These are phyloP conservation scores for Zaprionus bogoriensis DNA, from an alignment of 2,888 invertebrate genomes.

Conservation along the genomic window DNA sequence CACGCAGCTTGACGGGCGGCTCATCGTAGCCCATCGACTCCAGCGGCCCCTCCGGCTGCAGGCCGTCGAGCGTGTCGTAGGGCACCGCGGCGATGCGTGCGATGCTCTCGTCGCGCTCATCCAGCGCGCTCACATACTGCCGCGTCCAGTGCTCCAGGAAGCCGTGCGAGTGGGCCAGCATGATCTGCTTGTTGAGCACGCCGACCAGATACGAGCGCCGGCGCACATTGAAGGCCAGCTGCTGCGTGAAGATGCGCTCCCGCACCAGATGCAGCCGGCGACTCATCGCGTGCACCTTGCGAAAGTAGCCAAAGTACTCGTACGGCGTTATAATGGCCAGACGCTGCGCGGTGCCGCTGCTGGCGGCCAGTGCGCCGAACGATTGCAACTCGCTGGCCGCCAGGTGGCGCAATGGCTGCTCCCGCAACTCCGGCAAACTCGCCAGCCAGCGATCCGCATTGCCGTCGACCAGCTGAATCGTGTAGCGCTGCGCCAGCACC, in stretches of 20 bases:
- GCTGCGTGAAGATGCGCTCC: constrained; percentile 70
- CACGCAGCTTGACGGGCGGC: constrained; percentile 14
- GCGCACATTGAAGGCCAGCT: constrained; percentile 67
- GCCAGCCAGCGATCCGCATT: constrained; percentile 54
- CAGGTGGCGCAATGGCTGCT: constrained; percentile 41
- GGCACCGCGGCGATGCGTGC: constrained; percentile 32
- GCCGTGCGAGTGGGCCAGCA: constrained; percentile 56
- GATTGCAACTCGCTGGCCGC: constrained; percentile 58
- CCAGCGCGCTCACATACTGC: constrained; percentile 58
- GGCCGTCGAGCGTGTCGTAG: constrained; percentile 40
- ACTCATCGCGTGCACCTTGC: constrained; percentile 53
- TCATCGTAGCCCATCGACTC: constrained; percentile 20
- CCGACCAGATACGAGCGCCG: constrained; percentile 65
- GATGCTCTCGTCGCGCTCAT: constrained; percentile 53
- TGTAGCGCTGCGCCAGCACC: constrained; percentile 58
- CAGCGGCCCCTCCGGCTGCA: constrained; percentile 16
- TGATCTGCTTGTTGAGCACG: constrained; percentile 59
- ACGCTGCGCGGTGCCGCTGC: constrained; percentile 39
- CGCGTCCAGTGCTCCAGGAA: constrained; percentile 64
- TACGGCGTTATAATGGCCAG: constrained; percentile 69
- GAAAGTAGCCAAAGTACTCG: constrained; percentile 75
- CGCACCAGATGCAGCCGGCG: constrained; percentile 64
- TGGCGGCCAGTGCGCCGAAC: constrained; percentile 49
- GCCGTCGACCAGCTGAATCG: constrained; percentile 51
- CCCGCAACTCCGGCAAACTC: constrained; percentile 57